Conservation (phyloP, 2,888 invertebrate species). For the Pseudococcus longispinus region DNA sequence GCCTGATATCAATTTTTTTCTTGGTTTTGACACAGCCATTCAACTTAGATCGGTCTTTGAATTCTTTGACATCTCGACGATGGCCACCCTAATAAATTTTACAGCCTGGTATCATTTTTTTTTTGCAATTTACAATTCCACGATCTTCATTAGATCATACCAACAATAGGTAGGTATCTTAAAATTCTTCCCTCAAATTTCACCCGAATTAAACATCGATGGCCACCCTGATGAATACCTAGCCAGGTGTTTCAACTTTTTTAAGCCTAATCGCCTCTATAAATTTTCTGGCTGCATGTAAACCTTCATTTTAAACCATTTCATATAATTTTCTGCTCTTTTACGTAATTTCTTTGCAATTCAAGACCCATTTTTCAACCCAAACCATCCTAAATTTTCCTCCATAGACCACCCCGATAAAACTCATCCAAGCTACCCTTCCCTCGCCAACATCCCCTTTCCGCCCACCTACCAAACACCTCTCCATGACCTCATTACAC, state of each 20-base stretch:
- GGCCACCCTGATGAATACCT: too few species aligned
- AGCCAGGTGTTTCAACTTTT: too few species aligned
- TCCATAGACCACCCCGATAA: too few species aligned
- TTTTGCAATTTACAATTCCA: neutral
- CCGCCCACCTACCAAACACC: neutral
- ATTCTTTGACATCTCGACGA: neutral
- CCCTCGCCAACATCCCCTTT: too few species aligned
- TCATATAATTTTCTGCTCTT: too few species aligned
- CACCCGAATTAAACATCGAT: neutral
- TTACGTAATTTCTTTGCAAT: too few species aligned
- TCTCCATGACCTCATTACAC: neutral
- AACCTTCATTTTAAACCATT: too few species aligned
- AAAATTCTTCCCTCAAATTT: neutral
- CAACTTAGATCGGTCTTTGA: neutral
- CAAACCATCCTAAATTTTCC: neutral
- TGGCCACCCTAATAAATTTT: neutral
- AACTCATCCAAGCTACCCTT: too few species aligned
- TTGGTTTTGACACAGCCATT: neutral
- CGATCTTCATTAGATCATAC: neutral
- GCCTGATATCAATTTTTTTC: neutral
- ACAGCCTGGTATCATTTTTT: neutral
- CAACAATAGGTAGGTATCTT: too few species aligned
- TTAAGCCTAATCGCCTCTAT: too few species aligned
- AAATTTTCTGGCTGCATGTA: too few species aligned
- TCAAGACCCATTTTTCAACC: neutral